A percentile compares a stretch with the other conserved stretches of the same genome.
Evolutionary conservation across 1,140 invertebrate genomes (phyloP).

Genomic region (Paracyclopina nana): DNA sequence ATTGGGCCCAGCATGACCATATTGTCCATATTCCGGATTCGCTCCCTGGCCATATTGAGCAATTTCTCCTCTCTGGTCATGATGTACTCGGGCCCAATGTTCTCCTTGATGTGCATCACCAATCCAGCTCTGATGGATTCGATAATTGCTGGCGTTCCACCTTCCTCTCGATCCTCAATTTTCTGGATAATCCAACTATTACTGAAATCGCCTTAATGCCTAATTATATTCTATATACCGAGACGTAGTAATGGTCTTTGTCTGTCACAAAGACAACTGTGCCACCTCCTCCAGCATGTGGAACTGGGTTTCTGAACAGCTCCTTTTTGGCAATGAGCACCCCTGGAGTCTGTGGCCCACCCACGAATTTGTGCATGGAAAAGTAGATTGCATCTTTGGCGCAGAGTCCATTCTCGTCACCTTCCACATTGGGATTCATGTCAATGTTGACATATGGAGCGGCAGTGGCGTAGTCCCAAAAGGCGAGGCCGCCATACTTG

Average conservation of each 20-base stretch:
- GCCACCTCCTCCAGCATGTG: slow-evolving; percentile 36
- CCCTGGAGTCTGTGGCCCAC: slow-evolving; percentile 64
- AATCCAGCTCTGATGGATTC: slow-evolving; percentile 64
- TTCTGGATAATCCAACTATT: no score
- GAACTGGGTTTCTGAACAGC: slow-evolving; percentile 32
- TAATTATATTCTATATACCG: no score
- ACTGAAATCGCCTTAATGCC: no score
- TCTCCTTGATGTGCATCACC: slow-evolving; percentile 64
- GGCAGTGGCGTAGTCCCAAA: slow-evolving; percentile 77
- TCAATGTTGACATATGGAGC: slow-evolving; percentile 57
- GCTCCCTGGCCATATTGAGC: slow-evolving; percentile 4
- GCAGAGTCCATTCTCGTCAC: slow-evolving; percentile 39
- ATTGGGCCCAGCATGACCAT: background rate
- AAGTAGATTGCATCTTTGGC: slow-evolving; percentile 79
- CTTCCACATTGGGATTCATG: slow-evolving; percentile 57
- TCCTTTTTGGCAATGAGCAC: slow-evolving; percentile 44
- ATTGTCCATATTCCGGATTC: background rate
- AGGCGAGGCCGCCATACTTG: slow-evolving; percentile 53
- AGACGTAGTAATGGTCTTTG: slow-evolving; percentile 33
- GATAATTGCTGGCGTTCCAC: slow-evolving; percentile 59
- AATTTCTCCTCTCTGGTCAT: slow-evolving; percentile 42
- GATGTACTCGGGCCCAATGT: slow-evolving; percentile 49
- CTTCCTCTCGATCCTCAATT: slow-evolving; percentile 50
- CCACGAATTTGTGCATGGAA: slow-evolving; percentile 73
- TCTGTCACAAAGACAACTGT: slow-evolving; percentile 38